Percentiles rank a stretch among this genome's conserved stretches.
Conservation (phyloP, 2,888 invertebrate species). For the Cerceris rybyensis region DNA sequence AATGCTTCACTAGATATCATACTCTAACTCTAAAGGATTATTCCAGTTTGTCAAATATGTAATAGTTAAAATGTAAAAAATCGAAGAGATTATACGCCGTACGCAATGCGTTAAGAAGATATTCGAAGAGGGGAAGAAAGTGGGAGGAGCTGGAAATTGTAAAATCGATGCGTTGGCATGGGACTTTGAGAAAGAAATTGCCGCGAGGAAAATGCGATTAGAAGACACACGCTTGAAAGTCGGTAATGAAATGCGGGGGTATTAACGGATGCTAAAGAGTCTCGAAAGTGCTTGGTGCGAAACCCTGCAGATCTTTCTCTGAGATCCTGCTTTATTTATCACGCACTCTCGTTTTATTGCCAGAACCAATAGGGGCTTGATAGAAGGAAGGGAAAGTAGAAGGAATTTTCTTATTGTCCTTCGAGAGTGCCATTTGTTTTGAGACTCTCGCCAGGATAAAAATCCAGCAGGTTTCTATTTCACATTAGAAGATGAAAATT, state of each 20-base stretch:
- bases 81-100: too few relatives aligned
- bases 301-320: constrained; percentile 22
- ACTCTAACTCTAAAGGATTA: too few relatives aligned
- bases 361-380: constrained; percentile 34
- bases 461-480: background rate
- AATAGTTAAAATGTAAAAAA: too few relatives aligned
- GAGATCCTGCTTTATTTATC: constrained; percentile 63
- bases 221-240: constrained; percentile 15
- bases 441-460: background rate
- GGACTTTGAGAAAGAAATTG: constrained; percentile 46
- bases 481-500: too few relatives aligned
- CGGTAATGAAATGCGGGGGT: constrained; percentile 62
- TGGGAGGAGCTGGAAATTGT: background rate
- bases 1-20: too few relatives aligned
- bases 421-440: constrained; percentile 2
- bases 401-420: constrained; percentile 53
- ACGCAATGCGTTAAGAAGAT: too few relatives aligned
- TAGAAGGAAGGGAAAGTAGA: constrained; percentile 37
- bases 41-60: too few relatives aligned
- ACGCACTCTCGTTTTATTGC: constrained; percentile 60
- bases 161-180: constrained; percentile 33
- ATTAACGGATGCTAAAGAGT: constrained; percentile 71
- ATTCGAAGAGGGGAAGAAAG: background rate
- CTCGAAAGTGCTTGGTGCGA: constrained; percentile 32
- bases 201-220: constrained; percentile 51